Conservation (phyloP, 2,888 invertebrate species). For the Cosmia trapezina region DNA sequence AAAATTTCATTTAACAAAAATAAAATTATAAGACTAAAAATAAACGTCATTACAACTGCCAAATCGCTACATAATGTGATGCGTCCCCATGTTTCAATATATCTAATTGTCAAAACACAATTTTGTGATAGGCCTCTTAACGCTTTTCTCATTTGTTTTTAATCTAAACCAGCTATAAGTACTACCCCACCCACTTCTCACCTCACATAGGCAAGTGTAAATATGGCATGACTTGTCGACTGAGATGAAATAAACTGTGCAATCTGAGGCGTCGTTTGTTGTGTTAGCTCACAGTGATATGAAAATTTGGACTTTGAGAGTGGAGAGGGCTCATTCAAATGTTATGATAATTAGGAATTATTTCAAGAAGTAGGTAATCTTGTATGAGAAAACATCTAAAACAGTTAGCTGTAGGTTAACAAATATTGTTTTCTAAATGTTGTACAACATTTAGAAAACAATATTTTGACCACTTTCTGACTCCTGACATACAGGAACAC, state of each 20-base stretch:
- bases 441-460: too few species aligned
- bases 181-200: constrained; percentile 66
- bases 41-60: too few species aligned
- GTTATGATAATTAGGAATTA: constrained; percentile 20
- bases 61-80: too few species aligned
- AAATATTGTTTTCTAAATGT: not conserved
- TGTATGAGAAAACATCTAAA: not conserved
- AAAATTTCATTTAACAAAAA: too few species aligned
- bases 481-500: too few species aligned
- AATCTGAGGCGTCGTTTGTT: constrained; percentile 84
- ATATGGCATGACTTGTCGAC: constrained; percentile 87
- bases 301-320: constrained; percentile 66
- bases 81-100: too few species aligned
- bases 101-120: too few species aligned
- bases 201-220: constrained; percentile 80
- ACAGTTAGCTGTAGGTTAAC: too few species aligned
- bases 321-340: constrained; percentile 46
- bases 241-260: constrained; percentile 86
- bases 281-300: constrained; percentile 76
- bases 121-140: too few species aligned
- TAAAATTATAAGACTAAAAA: too few species aligned
- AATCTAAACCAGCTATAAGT: constrained; percentile 45
- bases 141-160: not conserved
- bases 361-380: constrained; percentile 1
- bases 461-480: too few species aligned